Evolutionary conservation across 2,888 invertebrate genomes (phyloP), one percentile per base, ranked within the genome.

Genomic region (Phorcus lineatus): DNA sequence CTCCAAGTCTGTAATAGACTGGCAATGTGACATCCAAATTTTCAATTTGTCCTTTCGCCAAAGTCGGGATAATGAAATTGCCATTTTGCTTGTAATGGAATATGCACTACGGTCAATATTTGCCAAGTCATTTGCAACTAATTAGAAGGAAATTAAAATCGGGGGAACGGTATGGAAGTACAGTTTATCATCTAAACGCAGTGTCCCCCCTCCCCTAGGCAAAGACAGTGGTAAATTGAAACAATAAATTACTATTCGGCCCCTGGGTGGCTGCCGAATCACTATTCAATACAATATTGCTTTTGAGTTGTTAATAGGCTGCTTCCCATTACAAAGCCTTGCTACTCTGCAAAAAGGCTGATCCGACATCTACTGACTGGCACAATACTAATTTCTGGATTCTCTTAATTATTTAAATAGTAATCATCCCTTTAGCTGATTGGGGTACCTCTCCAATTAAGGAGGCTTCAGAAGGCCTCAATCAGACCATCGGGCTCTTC

Each of bases 61-160:
- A 70, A 70, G 55, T 54, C 54, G 76, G 66, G 57, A 78, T 78
- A 78, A 78, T 78, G 77, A 78, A 78, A 78, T 52, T 78, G 77
- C 66, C 77, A 78, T 78, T 78, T 78, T 28, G 36, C 52, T 62
- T 19, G 57, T 66, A 78, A 79, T 55, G 74, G 74, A 74, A 55
- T 22, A 74, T 79, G 57, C 54, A 24, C 52, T 31, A 19, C 9
- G 67, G 74, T 79, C 79, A 79, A 79, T 79, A 79, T 79, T 80
- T 76, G 57, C 54, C 66, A 74, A 54, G 78, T 74, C 78, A 77
- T 77, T 82, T 79, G 55, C 52, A 47, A 57, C 82, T 82, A 82
- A 82, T 82, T 82, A 80, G 77, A 57, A 80, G 82, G 82, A 82
- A 82, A 82, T 82, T 82, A 80, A 80, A 82, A 80, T 82, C 77